These are phyloP conservation scores for Clusia tigrina DNA, from an alignment of 2,888 invertebrate species.

Conservation along the genomic window DNA sequence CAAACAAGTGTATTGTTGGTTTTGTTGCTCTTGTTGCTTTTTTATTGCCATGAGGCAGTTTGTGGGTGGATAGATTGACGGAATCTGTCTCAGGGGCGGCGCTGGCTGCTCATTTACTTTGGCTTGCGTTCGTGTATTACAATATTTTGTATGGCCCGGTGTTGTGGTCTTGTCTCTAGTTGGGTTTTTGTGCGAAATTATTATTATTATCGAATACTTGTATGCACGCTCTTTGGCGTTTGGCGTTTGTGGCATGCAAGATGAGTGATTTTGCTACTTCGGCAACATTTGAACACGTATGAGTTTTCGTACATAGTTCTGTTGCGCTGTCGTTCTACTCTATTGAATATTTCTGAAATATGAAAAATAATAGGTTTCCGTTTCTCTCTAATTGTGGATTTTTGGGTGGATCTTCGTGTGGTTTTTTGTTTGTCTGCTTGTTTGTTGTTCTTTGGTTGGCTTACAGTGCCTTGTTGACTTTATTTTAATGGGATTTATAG, in stretches of 20 bases:
- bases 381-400: conserved; percentile 9
- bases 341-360: conserved; percentile 27
- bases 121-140: too few species aligned
- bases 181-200: too few species aligned
- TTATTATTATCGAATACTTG: too few species aligned
- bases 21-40: conserved; percentile 7
- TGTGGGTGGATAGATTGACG: too few species aligned
- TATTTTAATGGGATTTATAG: conserved; percentile 48
- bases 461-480: conserved; percentile 16
- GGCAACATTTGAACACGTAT: background rate
- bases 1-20: background rate
- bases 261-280: conserved; percentile 7
- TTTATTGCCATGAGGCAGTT: background rate
- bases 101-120: too few species aligned
- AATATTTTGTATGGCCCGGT: too few species aligned
- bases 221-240: conserved; percentile 8
- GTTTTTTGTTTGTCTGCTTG: background rate
- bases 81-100: too few species aligned
- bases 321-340: conserved; percentile 13
- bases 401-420: background rate
- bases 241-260: too few species aligned
- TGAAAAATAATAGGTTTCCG: conserved; percentile 27
- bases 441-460: conserved; percentile 11
- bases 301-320: too few species aligned
- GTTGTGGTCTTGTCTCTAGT: too few species aligned